Evolutionary conservation across 2,888 invertebrate species (phyloP), one percentile per base, ranked within the genome.

Genomic region (Phalera bucephala): DNA sequence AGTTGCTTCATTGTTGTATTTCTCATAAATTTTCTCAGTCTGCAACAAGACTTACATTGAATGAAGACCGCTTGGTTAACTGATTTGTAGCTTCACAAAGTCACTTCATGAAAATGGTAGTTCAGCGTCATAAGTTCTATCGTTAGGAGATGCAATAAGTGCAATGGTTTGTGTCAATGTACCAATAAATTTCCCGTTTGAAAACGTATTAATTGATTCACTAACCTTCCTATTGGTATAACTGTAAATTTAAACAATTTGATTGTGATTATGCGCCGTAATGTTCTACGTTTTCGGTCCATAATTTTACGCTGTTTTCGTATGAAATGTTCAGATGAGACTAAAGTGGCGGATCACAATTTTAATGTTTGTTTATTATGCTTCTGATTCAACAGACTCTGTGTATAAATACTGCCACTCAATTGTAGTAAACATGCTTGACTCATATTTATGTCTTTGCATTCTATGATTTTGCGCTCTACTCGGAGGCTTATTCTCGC

Each of bases 1-100:
- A 72, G 41, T 33, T 72, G 76, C 37, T 57, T 72, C 65, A 73
- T 72, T 26, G 49, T 72, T 29, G 45, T 28, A 53, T 64, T 68
- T 34, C 71, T 69, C 30, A 51, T 52, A 5, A 67, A 31, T 51
- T 72, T 75, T 44, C 64, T 72, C 39, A 76, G 31, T 43, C 85
- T 84, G 70, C 38, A 81, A 58, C 14, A 9, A 9, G n/a, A n/a
- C n/a, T n/a, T n/a, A n/a, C n/a, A n/a, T n/a, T n/a, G n/a, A n/a
- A n/a, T n/a, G n/a, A n/a, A n/a, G n/a, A n/a, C n/a, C n/a, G n/a
- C n/a, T n/a, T n/a, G n/a, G n/a, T n/a, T n/a, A n/a, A n/a, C n/a
- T n/a, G n/a, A n/a, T n/a, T n/a, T n/a, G n/a, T n/a, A n/a, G n/a
- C n/a, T n/a, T n/a, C n/a, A n/a, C n/a, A n/a, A n/a, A n/a, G n/a